phyloP scores from a whole-genome alignment of 2,797 vertebrate genomes.

The Decapterus maruadsi region DNA sequence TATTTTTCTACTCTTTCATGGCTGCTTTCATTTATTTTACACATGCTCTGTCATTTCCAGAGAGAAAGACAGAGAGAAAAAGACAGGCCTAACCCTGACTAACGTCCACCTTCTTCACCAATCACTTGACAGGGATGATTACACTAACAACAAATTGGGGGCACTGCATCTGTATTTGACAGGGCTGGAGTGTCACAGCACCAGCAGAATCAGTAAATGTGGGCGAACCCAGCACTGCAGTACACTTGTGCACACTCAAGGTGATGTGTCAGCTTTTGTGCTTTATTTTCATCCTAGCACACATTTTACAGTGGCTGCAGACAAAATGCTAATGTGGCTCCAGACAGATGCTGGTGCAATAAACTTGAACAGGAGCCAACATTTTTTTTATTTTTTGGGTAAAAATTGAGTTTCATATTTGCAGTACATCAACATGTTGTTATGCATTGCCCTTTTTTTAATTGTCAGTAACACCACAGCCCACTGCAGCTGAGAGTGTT shows the following conservation, averaged over 20 bases:
- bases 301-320: neutral
- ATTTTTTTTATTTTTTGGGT: neutral
- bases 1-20: neutral
- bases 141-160: neutral
- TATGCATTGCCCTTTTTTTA: neutral
- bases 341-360: neutral
- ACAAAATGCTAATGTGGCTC: neutral
- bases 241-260: neutral
- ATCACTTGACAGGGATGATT: neutral
- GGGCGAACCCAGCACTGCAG: neutral
- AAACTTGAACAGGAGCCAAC: neutral
- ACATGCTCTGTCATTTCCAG: neutral
- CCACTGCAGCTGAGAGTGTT: slow-evolving; percentile 3
- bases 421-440: neutral
- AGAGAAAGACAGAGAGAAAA: neutral
- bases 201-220: neutral
- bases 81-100: neutral
- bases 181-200: neutral
- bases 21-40: neutral
- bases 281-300: neutral
- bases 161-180: neutral
- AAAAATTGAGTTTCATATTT: slow-evolving; percentile 4
- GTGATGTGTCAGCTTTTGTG: neutral
- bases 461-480: slow-evolving; percentile 14
- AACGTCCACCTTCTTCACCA: neutral